Evolutionary conservation across 2,888 invertebrate species (phyloP).

Genomic region (Pristionchus exspectatus): DNA sequence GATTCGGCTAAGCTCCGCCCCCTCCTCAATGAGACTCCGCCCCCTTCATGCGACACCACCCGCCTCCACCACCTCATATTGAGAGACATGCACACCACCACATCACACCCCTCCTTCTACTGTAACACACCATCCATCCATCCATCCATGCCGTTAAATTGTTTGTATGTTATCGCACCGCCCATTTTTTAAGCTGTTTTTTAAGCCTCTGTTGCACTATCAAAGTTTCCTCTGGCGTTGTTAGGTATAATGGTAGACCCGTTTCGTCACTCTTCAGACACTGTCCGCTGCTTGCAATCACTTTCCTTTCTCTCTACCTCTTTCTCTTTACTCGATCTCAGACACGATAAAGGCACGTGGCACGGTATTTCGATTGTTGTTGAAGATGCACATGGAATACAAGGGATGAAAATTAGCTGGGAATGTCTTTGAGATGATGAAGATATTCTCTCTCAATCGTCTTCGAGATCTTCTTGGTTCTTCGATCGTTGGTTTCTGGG

Average conservation of each 20-base stretch:
- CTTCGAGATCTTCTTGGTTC: not conserved
- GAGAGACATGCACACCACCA: constrained; percentile 10
- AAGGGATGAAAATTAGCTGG: not conserved
- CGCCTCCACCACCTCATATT: not conserved
- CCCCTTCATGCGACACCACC: not conserved
- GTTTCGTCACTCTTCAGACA: constrained; percentile 1
- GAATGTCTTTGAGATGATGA: not conserved
- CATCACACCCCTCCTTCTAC: not conserved
- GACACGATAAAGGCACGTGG: constrained; percentile 13
- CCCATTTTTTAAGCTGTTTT: no score
- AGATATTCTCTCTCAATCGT: not conserved
- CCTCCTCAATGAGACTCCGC: not conserved
- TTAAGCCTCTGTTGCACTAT: not conserved
- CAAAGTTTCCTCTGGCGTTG: not conserved
- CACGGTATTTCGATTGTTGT: not conserved
- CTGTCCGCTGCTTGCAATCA: not conserved
- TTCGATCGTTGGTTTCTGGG: not conserved
- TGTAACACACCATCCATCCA: not conserved
- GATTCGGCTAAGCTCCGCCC: constrained; percentile 39
- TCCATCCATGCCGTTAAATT: not conserved
- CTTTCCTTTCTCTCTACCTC: not conserved
- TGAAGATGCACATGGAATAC: not conserved
- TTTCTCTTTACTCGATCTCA: not conserved
- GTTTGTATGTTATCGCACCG: not conserved
- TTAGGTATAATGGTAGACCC: not conserved